These are phyloP conservation scores for Nephrotoma appendiculata DNA, from an alignment of 2,888 invertebrate genomes.

Conservation along the genomic window DNA sequence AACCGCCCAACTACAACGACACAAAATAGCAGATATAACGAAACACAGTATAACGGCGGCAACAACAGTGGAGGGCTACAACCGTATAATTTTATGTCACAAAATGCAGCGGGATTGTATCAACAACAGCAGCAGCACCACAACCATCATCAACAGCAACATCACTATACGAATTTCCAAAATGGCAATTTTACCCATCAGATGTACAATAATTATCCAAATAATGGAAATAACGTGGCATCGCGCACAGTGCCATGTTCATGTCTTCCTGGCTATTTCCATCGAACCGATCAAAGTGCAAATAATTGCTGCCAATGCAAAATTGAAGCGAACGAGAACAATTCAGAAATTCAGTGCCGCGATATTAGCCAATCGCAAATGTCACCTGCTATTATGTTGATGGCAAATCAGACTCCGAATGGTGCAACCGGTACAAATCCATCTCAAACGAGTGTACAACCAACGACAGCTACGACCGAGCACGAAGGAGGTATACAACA, in stretches of 20 bases:
- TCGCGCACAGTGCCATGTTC: neutral
- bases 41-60: neutral
- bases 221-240: neutral
- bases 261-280: conserved; percentile 15
- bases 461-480: neutral
- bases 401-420: neutral
- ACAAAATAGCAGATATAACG: neutral
- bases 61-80: neutral
- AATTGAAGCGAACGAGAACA: conserved; percentile 6
- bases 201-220: neutral
- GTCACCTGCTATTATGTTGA: conserved; percentile 27
- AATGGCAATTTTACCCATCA: neutral
- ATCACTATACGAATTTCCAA: neutral
- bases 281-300: conserved; percentile 16
- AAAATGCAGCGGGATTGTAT: neutral
- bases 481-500: conserved; percentile 3
- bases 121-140: conserved; percentile 1
- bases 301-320: conserved; percentile 16
- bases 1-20: conserved; percentile 1
- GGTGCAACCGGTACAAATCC: conserved; percentile 4
- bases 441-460: conserved; percentile 8
- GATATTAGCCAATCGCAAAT: conserved; percentile 40
- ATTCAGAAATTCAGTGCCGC: conserved; percentile 36
- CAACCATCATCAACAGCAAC: conserved; percentile 5
- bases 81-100: neutral